Base-by-base conservation (phyloP, 2,113 vertebrate species). In the Marmota flaviventris region DNA sequence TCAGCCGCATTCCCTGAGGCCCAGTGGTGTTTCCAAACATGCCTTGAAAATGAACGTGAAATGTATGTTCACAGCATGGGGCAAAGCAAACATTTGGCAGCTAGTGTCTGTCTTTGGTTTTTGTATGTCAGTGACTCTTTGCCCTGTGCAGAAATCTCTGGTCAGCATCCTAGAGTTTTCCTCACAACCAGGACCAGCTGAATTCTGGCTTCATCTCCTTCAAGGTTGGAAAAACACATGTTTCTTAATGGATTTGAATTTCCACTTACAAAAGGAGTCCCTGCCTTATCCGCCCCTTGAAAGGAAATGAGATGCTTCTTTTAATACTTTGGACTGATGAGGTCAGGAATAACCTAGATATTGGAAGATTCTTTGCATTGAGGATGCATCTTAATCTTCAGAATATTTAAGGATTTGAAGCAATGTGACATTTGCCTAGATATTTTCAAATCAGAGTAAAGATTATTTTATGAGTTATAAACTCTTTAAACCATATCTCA, bases 391-490 rank as follows among this genome's bases (percentile, higher is more conserved):
- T 86, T 92, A 85, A 58, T 78, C 56, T 91, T 20, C 67, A 5
- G 69, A 51, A 39, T 69, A 69, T 69, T 90, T 73, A 32, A 85
- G 65, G 39, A 39, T 93, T 89, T 93, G 73, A 81, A 81, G n/a
- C 25, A 39, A 56, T n/a, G 78, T 91, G 84, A 93, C 77, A 82
- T 83, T 37, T 76, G n/a, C 48, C 83, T 51, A 77, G 75, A 67
- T 79, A 88, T n/a, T 89, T 85, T 95, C 39, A 45, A 89, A 83
- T 14, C 42, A 1, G 51, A 92, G 20, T 79, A 85, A 73, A 70
- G 78, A 91, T 93, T 78, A 69, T 97, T 87, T 73, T 65, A 65
- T 91, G 65, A 91, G 29, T 87, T 61, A 89, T 39, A 2, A 29
- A 37, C 92, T 91, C 29, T 79, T 91, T 77, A 89, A 95, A 39